Base-by-base conservation (phyloP, 2,888 invertebrate genomes). In the Diaperis boleti region DNA sequence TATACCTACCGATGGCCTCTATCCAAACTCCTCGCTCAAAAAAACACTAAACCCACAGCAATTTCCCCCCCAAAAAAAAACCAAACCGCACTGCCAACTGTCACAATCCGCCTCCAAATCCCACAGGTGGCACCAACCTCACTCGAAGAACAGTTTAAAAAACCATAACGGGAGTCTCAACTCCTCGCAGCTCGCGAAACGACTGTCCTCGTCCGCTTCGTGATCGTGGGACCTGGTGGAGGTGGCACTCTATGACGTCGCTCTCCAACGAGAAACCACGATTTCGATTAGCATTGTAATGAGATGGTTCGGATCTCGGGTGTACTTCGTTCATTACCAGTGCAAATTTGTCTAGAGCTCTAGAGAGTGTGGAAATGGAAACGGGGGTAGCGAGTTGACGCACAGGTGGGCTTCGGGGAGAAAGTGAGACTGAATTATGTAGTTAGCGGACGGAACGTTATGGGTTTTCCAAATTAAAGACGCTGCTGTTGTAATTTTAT, bases 251-350 rank as follows among this genome's bases (percentile, higher is more conserved):
- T 22, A 14, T 52, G 52, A 52, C 52, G 52, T 52, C 35, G 50
- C 31, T 33, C 11, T 37, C 35, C 20, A n/a, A n/a, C 52, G 52
- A 52, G 52, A 52, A 52, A 52, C 35, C 52, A 52, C 52, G 52
- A 52, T 52, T 52, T 39, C 52, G 37, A 52, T 52, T 52, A 39
- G 13, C 37, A 52, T 52, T n/a, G n/a, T n/a, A n/a, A n/a, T n/a
- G n/a, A n/a, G n/a, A n/a, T n/a, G n/a, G n/a, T n/a, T n/a, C n/a
- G n/a, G n/a, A n/a, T n/a, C n/a, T n/a, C n/a, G n/a, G n/a, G n/a
- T n/a, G n/a, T n/a, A n/a, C n/a, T n/a, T n/a, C n/a, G n/a, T n/a
- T n/a, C n/a, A n/a, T n/a, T n/a, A 22, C 15, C 22, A 6, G 26
- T 26, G 6, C n/a, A 26, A 26, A 26, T 26, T n/a, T 26, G 26